These are phyloP conservation scores for Dasyornis broadbenti DNA, from an alignment of 2,113 vertebrate genomes.

Conservation along the genomic window DNA sequence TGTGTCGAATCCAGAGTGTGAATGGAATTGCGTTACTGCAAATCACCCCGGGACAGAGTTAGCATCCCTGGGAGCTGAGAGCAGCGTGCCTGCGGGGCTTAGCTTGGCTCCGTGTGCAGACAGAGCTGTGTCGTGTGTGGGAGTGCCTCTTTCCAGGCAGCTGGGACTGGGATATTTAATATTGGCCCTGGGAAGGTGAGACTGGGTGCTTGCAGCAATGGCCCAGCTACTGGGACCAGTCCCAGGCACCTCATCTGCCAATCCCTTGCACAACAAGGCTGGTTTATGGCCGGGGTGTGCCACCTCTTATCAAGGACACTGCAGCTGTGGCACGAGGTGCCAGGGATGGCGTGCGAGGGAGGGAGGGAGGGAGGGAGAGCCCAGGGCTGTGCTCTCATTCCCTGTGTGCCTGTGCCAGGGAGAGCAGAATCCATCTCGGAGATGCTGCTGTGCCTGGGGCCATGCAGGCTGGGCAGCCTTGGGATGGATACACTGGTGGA, in stretches of 20 bases:
- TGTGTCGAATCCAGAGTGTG: neutral
- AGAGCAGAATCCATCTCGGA: neutral
- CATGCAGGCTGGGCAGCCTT: rapidly evolving
- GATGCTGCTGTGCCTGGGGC: neutral
- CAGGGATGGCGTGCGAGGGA: neutral
- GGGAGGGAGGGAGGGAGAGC: neutral
- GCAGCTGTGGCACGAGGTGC: neutral
- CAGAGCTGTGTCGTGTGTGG: neutral
- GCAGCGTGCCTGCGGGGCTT: neutral
- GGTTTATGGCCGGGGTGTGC: neutral
- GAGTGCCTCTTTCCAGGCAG: neutral
- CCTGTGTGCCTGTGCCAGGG: rapidly evolving
- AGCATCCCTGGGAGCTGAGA: neutral
- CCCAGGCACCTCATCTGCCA: neutral
- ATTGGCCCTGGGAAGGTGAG: neutral
- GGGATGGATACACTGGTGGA: rapidly evolving
- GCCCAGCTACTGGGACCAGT: neutral
- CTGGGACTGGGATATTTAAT: neutral
- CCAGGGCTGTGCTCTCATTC: neutral
- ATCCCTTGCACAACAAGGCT: neutral
- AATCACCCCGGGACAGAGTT: neutral
- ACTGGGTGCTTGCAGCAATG: neutral
- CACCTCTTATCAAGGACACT: neutral
- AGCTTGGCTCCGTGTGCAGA: neutral
- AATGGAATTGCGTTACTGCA: neutral